Conservation (phyloP, 2,888 invertebrate genomes). For the Brachyopa scutellaris region DNA sequence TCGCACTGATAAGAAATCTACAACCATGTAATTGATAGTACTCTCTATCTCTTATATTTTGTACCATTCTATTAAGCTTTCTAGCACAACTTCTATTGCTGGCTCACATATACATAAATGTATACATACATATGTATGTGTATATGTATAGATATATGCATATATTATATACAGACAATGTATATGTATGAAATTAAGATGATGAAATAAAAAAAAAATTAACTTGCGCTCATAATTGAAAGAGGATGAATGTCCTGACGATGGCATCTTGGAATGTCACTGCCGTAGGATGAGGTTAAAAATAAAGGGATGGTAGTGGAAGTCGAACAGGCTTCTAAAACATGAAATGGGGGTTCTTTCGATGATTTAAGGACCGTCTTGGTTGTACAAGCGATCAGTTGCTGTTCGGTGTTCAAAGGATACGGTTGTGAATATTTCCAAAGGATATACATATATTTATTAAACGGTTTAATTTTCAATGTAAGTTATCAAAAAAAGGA, state of each 20-base stretch:
- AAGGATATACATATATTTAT: neutral
- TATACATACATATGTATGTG: conserved; percentile 16
- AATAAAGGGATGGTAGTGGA: neutral
- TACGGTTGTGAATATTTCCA: conserved; percentile 75
- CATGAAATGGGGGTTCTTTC: conserved; percentile 71
- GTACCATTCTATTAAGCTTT: conserved; percentile 38
- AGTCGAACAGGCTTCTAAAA: conserved; percentile 14
- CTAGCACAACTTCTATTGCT: conserved; percentile 1
- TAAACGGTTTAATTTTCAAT: conserved; percentile 23
- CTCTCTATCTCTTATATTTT: conserved; percentile 39
- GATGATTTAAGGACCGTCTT: conserved; percentile 77
- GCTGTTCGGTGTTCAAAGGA: conserved; percentile 76
- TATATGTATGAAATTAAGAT: conserved; percentile 58
- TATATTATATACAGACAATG: conserved; percentile 28
- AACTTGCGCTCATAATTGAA: conserved; percentile 70
- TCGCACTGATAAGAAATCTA: conserved; percentile 54
- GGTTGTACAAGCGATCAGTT: conserved; percentile 78
- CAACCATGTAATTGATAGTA: conserved; percentile 55
- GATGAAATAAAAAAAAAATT: conserved; percentile 60
- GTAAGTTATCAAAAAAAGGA: too few relatives aligned
- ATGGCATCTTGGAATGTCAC: conserved; percentile 67
- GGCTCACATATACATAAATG: neutral
- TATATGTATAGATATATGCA: conserved; percentile 11
- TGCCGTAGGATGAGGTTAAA: conserved; percentile 36
- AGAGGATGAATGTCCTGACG: conserved; percentile 58